phyloP scores from a whole-genome alignment of 2,797 vertebrate species.

The Aratinga solstitialis region DNA sequence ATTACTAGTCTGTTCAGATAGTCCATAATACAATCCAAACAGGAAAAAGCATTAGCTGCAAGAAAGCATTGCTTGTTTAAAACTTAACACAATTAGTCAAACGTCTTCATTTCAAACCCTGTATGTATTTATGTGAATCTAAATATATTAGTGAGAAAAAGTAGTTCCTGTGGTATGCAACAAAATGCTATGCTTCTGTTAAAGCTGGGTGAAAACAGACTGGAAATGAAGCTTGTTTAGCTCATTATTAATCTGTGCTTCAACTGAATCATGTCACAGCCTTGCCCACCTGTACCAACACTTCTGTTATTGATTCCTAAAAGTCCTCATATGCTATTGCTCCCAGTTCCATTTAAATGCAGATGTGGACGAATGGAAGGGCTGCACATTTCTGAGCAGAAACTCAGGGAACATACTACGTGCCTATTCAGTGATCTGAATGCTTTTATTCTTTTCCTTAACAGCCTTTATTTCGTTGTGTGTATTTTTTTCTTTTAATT shows the following conservation, averaged over 20 bases:
- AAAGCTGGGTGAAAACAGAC: not conserved
- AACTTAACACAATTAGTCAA: not conserved
- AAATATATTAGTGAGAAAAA: not conserved
- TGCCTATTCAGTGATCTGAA: not conserved
- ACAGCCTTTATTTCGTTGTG: conserved; percentile 39
- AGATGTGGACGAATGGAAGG: conserved; percentile 34
- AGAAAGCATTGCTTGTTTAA: not conserved
- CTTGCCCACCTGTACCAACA: not conserved
- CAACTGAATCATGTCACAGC: not conserved
- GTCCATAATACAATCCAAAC: not conserved
- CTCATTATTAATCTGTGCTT: not conserved
- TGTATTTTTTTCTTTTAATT: conserved; percentile 5
- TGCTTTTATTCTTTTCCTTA: conserved; percentile 41
- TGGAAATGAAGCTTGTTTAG: not conserved
- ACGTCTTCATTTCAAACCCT: not conserved
- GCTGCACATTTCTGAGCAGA: not conserved
- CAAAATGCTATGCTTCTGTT: not conserved
- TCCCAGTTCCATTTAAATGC: conserved; percentile 47
- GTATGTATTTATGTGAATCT: not conserved
- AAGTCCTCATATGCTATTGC: not conserved
- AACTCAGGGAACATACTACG: conserved; percentile 11
- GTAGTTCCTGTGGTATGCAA: not conserved
- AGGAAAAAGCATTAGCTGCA: not conserved
- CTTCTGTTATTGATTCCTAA: conserved; percentile 1
- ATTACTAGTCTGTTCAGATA: not conserved